Evolutionary conservation across 2,113 vertebrate genomes (phyloP).

Genomic region (Vulpes ferrilata): DNA sequence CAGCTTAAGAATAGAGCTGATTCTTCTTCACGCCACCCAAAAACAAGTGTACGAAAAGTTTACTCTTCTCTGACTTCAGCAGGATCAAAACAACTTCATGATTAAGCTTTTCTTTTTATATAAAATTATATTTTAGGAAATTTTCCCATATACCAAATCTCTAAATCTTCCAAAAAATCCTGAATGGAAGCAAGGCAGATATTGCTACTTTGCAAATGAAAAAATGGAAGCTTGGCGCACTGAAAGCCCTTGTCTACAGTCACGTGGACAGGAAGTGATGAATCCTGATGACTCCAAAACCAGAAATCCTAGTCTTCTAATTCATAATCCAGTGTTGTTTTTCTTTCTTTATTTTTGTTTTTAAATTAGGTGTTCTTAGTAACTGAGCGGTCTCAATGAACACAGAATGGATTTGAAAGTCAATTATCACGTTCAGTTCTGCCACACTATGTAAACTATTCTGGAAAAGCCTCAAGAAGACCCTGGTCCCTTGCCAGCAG

Average conservation of each 20-base stretch:
- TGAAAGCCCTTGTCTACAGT: not conserved
- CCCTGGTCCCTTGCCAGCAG: not conserved
- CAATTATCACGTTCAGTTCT: not conserved
- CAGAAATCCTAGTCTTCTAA: not conserved
- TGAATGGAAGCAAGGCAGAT: not conserved
- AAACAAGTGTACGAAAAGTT: not conserved
- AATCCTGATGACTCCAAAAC: not conserved
- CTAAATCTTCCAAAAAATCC: not conserved
- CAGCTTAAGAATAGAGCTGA: not conserved
- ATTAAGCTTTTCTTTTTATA: not conserved
- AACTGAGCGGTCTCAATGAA: not conserved
- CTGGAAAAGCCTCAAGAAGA: slow-evolving; percentile 46
- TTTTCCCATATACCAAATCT: not conserved
- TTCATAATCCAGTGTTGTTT: not conserved
- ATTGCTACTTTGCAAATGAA: not conserved
- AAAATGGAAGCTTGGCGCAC: rapidly evolving
- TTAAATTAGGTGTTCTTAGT: not conserved
- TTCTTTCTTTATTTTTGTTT: not conserved
- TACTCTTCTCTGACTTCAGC: not conserved
- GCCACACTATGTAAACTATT: not conserved
- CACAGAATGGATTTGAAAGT: slow-evolving; percentile 14
- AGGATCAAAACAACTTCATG: not conserved
- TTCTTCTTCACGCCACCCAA: not conserved
- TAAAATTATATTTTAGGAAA: not conserved
- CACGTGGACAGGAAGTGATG: not conserved